Base-by-base conservation (phyloP, 1,140 invertebrate genomes). In the Leucophenga varia region DNA sequence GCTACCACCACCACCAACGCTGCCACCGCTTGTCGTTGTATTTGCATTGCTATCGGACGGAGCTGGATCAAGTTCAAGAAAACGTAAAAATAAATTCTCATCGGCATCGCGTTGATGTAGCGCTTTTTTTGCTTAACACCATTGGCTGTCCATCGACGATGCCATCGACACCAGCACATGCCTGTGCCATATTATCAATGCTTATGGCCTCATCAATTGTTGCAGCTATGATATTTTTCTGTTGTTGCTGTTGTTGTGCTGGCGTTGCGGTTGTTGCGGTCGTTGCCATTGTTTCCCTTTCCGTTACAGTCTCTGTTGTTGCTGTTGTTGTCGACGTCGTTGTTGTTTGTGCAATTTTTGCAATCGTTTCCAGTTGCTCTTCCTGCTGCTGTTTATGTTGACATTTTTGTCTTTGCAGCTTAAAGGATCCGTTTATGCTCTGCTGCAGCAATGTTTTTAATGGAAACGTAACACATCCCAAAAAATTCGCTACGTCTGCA, bases 391-490 rank as follows among this genome's bases (percentile, higher is more conserved):
- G 44, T 37, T 51, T 67, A 59, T 59, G 49, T 39, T 67, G 50
- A 57, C 72, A 74, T 57, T 44, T 53, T 57, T 75, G 72, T 10
- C 70, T 64, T 52, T 79, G 79, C 67, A 82, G 67, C 65, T 79
- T 79, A 72, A 77, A 82, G 40, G 78, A 79, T 58, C 80, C 81
- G 52, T 68, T 65, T 48, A 78, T 72, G 67, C 76, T 76, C 47
- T 75, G 80, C 54, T 81, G 81, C 75, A 81, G 75, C 32, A 82
- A 81, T 81, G 87, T 80, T 74, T 81, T 80, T 52, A 88, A 77
- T 49, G 85, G 83, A 79, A 89, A 87, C 57, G 85, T 87, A 80
- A 86, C 84, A 71, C 86, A 89, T 78, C 88, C 88, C 73, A 89
- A 75, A 74, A n/a, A 89, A 88, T 76, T 89, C 86, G 78, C 86